Percentiles rank a stretch among this genome's conserved stretches.
These are phyloP conservation scores for Mesorhabditis sp. DNA, from an alignment of 2,888 invertebrate genomes.

Conservation along the genomic window DNA sequence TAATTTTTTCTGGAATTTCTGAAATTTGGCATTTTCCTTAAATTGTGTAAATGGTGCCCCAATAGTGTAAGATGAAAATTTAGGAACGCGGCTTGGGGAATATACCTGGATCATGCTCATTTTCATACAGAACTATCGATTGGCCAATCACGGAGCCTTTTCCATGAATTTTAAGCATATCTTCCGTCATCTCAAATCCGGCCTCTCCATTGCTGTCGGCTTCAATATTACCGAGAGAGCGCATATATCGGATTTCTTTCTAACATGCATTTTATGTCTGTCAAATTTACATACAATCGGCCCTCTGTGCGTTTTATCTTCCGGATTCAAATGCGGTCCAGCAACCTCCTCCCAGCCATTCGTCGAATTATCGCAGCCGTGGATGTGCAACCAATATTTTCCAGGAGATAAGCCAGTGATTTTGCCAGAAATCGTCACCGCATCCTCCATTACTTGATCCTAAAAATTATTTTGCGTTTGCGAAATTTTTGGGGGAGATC, in stretches of 20 bases:
- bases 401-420: slow-evolving; percentile 51
- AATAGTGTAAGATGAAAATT: background rate
- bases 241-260: slow-evolving; percentile 13
- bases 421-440: slow-evolving; percentile 44
- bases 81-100: too few relatives aligned
- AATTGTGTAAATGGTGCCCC: too few relatives aligned
- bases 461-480: too few relatives aligned
- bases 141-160: slow-evolving; percentile 41
- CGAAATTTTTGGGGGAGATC: too few relatives aligned
- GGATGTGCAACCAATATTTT: slow-evolving; percentile 57
- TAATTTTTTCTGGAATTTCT: too few relatives aligned
- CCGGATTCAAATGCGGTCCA: slow-evolving; percentile 60
- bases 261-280: too few relatives aligned
- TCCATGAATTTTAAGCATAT: slow-evolving; percentile 31
- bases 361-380: slow-evolving; percentile 54
- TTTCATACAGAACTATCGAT: slow-evolving; percentile 53
- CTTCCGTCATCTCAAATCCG: slow-evolving; percentile 43
- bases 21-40: too few relatives aligned
- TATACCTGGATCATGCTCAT: slow-evolving; percentile 6
- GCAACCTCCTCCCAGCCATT: slow-evolving; percentile 58
- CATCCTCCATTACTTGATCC: slow-evolving; percentile 6
- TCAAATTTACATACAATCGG: slow-evolving; percentile 32
- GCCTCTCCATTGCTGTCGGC: slow-evolving; percentile 50
- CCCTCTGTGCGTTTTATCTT: slow-evolving; percentile 57
- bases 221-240: slow-evolving; percentile 54